Evolutionary conservation across 2,888 invertebrate species (phyloP).

Genomic region (Drosophila subquinaria): DNA sequence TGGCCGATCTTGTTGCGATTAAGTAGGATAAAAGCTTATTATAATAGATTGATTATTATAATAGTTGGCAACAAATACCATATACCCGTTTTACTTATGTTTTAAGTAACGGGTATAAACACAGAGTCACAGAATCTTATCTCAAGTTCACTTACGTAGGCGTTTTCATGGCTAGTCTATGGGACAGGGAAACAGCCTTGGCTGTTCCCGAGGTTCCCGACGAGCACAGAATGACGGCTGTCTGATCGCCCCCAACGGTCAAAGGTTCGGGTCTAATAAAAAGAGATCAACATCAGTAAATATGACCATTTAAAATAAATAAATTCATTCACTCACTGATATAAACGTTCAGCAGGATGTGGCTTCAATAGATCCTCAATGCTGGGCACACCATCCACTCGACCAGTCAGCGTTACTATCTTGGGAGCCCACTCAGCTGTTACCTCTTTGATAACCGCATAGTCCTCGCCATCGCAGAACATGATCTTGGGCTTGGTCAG

Average conservation of each 20-base stretch:
- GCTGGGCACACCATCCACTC: slow-evolving; percentile 50
- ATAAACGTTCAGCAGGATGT: slow-evolving; percentile 48
- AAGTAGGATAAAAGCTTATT: too few species aligned
- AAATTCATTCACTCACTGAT: slow-evolving; percentile 37
- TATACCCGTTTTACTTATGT: too few species aligned
- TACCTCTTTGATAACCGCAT: slow-evolving; percentile 57
- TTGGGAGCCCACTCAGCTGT: slow-evolving; percentile 57
- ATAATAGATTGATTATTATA: too few species aligned
- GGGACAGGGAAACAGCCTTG: slow-evolving; percentile 68
- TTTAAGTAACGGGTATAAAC: not conserved
- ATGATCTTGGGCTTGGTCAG: slow-evolving; percentile 70
- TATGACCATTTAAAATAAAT: too few species aligned
- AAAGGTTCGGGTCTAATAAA: slow-evolving; percentile 43
- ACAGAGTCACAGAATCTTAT: too few species aligned
- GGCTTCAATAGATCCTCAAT: slow-evolving; percentile 63
- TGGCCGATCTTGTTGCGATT: too few species aligned
- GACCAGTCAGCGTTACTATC: slow-evolving; percentile 53
- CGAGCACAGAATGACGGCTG: slow-evolving; percentile 69
- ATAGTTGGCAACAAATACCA: too few species aligned
- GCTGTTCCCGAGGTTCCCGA: slow-evolving; percentile 76
- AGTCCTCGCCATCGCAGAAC: slow-evolving; percentile 66
- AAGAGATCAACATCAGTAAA: not conserved
- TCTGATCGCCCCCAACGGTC: slow-evolving; percentile 48
- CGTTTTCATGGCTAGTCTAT: slow-evolving; percentile 39
- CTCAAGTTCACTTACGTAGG: slow-evolving; percentile 45